These are phyloP conservation scores for Aphidoletes aphidimyza DNA, from an alignment of 2,888 invertebrate genomes.

Conservation along the genomic window DNA sequence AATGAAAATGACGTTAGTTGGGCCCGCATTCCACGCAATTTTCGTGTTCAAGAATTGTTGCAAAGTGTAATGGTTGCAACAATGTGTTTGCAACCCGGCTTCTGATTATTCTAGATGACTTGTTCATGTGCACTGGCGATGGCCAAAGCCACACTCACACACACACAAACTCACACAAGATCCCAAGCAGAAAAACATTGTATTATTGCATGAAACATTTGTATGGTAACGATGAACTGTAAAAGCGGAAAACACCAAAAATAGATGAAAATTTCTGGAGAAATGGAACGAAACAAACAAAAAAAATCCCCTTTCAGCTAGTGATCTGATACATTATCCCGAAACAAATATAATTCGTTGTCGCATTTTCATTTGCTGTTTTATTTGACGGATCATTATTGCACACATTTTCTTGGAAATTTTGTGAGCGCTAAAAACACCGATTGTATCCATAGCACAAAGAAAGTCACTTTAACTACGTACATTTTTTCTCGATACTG, in stretches of 20 bases:
- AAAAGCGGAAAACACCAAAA: not conserved
- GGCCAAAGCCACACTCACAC: not conserved
- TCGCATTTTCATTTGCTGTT: not conserved
- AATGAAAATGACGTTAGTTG: constrained; percentile 27
- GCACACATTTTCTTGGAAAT: constrained; percentile 7
- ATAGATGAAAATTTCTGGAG: not conserved
- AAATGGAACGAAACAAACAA: no score
- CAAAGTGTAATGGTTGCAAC: not conserved
- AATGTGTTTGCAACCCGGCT: no score
- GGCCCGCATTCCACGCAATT: constrained; percentile 38
- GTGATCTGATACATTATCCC: constrained; percentile 33
- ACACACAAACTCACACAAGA: not conserved
- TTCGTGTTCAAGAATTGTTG: not conserved
- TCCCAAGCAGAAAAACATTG: constrained; percentile 4
- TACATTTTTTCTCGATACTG: not conserved
- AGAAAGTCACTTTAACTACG: not conserved
- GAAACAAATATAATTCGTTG: constrained; percentile 42
- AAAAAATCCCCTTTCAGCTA: not conserved
- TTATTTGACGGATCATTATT: constrained; percentile 34
- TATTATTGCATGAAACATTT: not conserved
- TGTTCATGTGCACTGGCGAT: not conserved
- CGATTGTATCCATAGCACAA: no score
- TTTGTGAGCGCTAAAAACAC: no score
- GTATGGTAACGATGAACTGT: constrained; percentile 23
- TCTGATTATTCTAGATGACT: no score